Percentiles rank a stretch among this genome's conserved stretches.
phyloP scores from a whole-genome alignment of 2,113 vertebrate species.

The Pygoscelis antarcticus region DNA sequence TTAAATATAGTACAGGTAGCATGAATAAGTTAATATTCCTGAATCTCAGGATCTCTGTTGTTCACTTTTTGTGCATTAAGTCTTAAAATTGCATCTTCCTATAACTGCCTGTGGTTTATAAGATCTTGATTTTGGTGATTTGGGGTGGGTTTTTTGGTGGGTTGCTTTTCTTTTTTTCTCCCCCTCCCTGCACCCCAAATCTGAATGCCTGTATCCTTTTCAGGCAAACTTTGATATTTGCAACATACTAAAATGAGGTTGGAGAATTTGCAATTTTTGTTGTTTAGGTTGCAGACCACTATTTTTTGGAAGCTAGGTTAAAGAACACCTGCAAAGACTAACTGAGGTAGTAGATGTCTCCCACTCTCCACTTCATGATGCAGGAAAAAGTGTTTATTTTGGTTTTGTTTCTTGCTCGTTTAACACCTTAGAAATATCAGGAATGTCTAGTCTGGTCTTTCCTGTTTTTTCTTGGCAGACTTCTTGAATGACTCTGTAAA shows the following conservation, averaged over 20 bases:
- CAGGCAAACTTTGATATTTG: not conserved
- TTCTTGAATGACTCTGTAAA: constrained; percentile 39
- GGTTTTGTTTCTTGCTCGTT: not conserved
- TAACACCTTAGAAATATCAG: constrained; percentile 26
- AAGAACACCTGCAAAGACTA: not conserved
- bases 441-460: constrained; percentile 38
- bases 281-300: not conserved
- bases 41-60: not conserved
- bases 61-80: not conserved
- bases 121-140: not conserved
- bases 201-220: not conserved
- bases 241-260: not conserved
- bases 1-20: not conserved
- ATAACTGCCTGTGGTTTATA: not conserved
- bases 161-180: not conserved
- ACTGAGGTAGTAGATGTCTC: not conserved
- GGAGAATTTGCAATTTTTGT: not conserved
- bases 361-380: not conserved
- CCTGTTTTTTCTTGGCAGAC: constrained; percentile 29
- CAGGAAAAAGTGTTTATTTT: constrained; percentile 24
- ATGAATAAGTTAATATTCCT: not conserved
- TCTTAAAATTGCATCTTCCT: not conserved
- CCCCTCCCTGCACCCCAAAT: no score
- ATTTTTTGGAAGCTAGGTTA: not conserved
- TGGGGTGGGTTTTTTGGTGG: not conserved